Percentiles rank a stretch among this genome's conserved stretches.
phyloP scores from a whole-genome alignment of 2,888 invertebrate species.

The Rhorus exstirpatorius region DNA sequence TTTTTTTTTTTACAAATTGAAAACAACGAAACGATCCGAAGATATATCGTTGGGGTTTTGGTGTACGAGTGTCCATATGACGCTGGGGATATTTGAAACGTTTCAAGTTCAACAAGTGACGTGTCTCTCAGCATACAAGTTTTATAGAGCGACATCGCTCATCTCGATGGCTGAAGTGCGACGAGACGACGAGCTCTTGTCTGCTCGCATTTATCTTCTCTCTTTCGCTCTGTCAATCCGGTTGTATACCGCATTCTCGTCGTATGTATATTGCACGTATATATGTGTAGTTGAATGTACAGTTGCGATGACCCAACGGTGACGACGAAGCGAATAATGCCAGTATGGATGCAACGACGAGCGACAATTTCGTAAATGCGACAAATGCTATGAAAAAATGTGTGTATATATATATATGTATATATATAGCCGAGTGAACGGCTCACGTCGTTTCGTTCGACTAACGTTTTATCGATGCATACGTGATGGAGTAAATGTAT shows the following conservation, averaged over 20 bases:
- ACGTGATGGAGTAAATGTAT: too few species aligned
- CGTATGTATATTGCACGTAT: slow-evolving; percentile 14
- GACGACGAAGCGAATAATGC: slow-evolving; percentile 56
- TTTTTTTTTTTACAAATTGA: too few species aligned
- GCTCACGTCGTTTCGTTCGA: too few species aligned
- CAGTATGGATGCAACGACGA: slow-evolving; percentile 33
- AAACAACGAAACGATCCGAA: too few species aligned
- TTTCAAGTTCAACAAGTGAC: slow-evolving; percentile 5
- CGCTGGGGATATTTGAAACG: not conserved
- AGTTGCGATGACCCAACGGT: slow-evolving; percentile 77
- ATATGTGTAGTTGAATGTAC: slow-evolving; percentile 72
- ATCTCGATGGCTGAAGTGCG: not conserved
- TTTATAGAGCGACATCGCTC: not conserved
- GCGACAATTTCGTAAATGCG: slow-evolving; percentile 34
- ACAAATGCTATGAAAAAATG: slow-evolving; percentile 14
- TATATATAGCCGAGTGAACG: too few species aligned
- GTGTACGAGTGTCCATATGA: too few species aligned
- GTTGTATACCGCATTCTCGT: slow-evolving; percentile 59
- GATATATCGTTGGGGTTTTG: too few species aligned
- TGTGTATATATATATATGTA: not conserved
- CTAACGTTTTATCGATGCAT: too few species aligned
- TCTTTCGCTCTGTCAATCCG: slow-evolving; percentile 60
- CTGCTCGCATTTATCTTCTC: slow-evolving; percentile 43
- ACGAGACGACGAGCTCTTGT: not conserved
- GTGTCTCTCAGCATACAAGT: not conserved